Conservation (phyloP, 2,113 vertebrate species). For the Helogale parvula region DNA sequence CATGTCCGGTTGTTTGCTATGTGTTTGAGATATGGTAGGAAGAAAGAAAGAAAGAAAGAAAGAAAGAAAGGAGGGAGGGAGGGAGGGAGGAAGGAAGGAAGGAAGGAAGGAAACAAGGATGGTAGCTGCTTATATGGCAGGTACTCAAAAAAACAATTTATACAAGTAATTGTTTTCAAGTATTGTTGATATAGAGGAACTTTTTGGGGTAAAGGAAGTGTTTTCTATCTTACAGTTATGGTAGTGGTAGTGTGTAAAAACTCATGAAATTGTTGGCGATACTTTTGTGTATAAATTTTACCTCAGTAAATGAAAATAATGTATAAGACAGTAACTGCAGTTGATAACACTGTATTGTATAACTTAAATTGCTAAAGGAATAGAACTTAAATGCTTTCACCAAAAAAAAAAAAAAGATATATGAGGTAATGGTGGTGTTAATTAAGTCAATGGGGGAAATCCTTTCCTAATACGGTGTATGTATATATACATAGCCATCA, state of each 20-base stretch:
- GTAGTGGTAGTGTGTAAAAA: neutral
- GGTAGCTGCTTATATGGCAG: neutral
- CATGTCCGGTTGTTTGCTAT: neutral
- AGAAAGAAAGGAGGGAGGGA: too few relatives aligned
- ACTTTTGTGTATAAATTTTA: neutral
- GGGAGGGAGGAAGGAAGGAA: too few relatives aligned
- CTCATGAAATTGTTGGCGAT: neutral
- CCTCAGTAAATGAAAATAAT: neutral
- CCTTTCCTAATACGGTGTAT: too few relatives aligned
- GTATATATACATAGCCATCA: neutral
- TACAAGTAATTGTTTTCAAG: neutral
- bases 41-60: rapidly evolving
- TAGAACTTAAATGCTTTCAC: neutral
- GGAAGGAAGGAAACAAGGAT: neutral
- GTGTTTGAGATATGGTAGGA: neutral
- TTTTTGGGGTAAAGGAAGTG: neutral
- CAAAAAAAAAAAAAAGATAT: neutral
- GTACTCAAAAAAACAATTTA: neutral
- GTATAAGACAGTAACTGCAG: neutral
- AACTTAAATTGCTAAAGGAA: neutral
- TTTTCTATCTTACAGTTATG: neutral
- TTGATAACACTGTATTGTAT: neutral
- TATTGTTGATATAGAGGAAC: neutral
- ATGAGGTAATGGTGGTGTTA: neutral
- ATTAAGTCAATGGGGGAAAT: neutral